phyloP scores from a whole-genome alignment of 1,140 invertebrate genomes.

The Nephotettix cincticeps region DNA sequence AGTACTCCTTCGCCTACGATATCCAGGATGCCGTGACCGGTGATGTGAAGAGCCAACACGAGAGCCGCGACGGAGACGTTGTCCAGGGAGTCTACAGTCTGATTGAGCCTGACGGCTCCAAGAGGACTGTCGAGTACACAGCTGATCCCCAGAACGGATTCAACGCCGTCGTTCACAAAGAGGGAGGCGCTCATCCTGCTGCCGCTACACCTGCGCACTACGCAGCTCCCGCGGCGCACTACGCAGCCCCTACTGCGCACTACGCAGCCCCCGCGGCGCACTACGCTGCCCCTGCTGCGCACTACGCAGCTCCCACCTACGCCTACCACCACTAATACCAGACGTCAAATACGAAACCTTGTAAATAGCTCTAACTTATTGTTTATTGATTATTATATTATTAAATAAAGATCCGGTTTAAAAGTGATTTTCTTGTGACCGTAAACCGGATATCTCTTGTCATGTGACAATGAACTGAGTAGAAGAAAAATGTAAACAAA shows the following conservation, averaged over 20 bases:
- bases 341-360: neutral
- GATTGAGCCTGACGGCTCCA: slow-evolving; percentile 10
- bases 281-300: slow-evolving; percentile 21
- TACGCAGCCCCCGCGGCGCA: slow-evolving; percentile 6
- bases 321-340: neutral
- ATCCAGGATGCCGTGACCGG: slow-evolving; percentile 54
- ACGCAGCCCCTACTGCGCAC: slow-evolving; percentile 18
- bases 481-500: no score
- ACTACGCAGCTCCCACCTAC: slow-evolving; percentile 9
- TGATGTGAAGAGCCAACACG: slow-evolving; percentile 53
- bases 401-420: no score
- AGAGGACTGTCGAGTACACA: slow-evolving; percentile 8
- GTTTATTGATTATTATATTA: no score
- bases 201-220: slow-evolving; percentile 4
- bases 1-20: slow-evolving; percentile 57
- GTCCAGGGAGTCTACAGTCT: slow-evolving; percentile 18
- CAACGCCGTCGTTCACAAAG: slow-evolving; percentile 17
- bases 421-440: no score
- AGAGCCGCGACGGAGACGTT: slow-evolving; percentile 49
- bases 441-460: no score
- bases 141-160: slow-evolving; percentile 12
- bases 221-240: slow-evolving; percentile 3
- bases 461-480: no score
- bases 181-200: slow-evolving; percentile 2
- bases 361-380: neutral